These are phyloP conservation scores for Chamaea fasciata DNA, from an alignment of 2,113 vertebrate species.

Conservation along the genomic window DNA sequence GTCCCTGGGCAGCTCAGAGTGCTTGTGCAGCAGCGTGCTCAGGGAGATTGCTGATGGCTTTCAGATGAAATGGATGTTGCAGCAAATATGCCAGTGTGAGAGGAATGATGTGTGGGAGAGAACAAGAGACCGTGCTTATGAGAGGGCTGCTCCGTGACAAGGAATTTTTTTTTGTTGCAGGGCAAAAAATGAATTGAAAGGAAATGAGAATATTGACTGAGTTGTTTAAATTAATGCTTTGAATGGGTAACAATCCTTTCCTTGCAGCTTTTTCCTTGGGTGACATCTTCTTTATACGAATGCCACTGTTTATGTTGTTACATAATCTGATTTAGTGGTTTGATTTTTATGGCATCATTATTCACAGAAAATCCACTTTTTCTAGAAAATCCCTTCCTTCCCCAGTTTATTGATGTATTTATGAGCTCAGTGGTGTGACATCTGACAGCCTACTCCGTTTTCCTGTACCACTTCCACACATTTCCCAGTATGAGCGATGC, in stretches of 20 bases:
- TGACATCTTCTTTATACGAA: not conserved
- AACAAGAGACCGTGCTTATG: not conserved
- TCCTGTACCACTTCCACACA: not conserved
- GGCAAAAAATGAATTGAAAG: constrained; percentile 1
- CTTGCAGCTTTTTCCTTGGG: not conserved
- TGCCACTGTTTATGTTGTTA: not conserved
- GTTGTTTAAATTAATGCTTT: constrained; percentile 9
- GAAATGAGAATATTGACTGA: not conserved
- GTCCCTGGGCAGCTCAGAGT: not conserved
- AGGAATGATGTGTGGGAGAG: constrained; percentile 17
- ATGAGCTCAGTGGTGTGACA: not conserved
- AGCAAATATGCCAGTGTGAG: not conserved
- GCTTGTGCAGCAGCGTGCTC: not conserved
- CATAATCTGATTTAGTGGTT: not conserved
- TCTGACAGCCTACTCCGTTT: not conserved
- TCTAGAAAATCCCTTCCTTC: constrained; percentile 40
- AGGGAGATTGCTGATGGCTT: not conserved
- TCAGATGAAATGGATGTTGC: constrained; percentile 8
- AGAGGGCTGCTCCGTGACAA: not conserved
- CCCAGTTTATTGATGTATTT: not conserved
- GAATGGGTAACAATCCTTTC: constrained; percentile 4
- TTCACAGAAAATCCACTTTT: constrained; percentile 31
- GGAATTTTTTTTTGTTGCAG: not conserved
- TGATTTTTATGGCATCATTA: not conserved
- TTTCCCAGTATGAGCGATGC: not conserved